These are phyloP conservation scores for Chaetodon auriga DNA, from an alignment of 2,113 vertebrate species.

Conservation along the genomic window DNA sequence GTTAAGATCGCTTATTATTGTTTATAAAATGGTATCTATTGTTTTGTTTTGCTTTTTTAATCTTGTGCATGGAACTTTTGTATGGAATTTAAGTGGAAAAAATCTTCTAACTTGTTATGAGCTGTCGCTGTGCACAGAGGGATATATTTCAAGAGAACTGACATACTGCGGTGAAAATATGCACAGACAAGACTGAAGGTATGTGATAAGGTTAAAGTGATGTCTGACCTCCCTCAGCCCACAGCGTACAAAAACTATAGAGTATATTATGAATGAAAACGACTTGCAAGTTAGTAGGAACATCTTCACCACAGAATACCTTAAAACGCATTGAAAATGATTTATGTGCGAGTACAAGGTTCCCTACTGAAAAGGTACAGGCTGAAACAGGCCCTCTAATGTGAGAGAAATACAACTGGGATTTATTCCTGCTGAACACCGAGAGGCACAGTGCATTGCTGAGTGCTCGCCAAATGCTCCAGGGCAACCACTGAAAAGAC, in stretches of 20 bases:
- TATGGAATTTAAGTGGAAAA: not conserved
- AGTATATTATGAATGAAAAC: not conserved
- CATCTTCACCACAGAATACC: not conserved
- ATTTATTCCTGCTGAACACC: slow-evolving; percentile 34
- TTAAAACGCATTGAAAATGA: slow-evolving; percentile 3
- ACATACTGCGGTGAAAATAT: not conserved
- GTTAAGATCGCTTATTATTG: not conserved
- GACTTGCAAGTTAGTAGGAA: not conserved
- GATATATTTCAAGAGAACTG: not conserved
- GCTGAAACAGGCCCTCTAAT: slow-evolving; percentile 56
- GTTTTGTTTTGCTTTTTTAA: not conserved
- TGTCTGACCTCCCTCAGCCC: not conserved
- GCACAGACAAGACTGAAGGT: not conserved
- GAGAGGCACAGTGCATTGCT: slow-evolving; percentile 60
- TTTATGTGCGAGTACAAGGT: not conserved
- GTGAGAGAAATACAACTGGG: slow-evolving; percentile 47
- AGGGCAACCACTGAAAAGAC: slow-evolving; percentile 59
- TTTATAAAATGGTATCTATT: not conserved
- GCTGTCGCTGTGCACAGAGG: not conserved
- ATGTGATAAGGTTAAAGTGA: not conserved
- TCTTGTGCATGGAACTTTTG: not conserved
- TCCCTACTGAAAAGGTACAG: slow-evolving; percentile 32
- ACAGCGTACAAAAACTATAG: not conserved
- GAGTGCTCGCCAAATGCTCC: slow-evolving; percentile 56
- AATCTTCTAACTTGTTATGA: not conserved